A percentile compares a stretch with the other conserved stretches of the same genome.
These are phyloP conservation scores for Solenopsis fugax DNA, from an alignment of 1,140 invertebrate genomes.

Conservation along the genomic window DNA sequence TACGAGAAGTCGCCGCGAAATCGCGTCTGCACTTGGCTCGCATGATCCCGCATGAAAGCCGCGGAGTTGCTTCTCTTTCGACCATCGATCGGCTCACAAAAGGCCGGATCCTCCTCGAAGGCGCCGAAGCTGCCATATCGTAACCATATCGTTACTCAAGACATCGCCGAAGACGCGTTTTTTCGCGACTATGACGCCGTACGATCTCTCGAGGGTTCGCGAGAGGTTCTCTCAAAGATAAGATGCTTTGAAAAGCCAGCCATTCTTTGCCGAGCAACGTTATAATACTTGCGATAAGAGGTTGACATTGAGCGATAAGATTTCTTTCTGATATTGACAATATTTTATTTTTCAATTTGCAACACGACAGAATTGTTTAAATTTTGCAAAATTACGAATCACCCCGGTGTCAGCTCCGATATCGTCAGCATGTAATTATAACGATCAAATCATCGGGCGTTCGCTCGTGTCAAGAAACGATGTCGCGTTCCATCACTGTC, in stretches of 20 bases:
- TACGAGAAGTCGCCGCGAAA: slow-evolving; percentile 71
- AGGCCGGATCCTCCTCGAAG: slow-evolving; percentile 27
- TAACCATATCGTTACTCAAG: slow-evolving; percentile 55
- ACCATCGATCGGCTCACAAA: slow-evolving; percentile 55
- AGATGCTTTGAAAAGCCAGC: slow-evolving; percentile 8
- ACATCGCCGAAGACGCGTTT: slow-evolving; percentile 29
- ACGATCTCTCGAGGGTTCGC: slow-evolving; percentile 17
- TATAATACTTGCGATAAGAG: slow-evolving; percentile 25
- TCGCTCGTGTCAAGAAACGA: slow-evolving; percentile 61
- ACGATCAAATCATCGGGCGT: slow-evolving; percentile 48
- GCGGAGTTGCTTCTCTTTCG: slow-evolving; percentile 35
- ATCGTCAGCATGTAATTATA: slow-evolving; percentile 44
- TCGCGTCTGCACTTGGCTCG: slow-evolving; percentile 56
- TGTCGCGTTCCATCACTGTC: slow-evolving; percentile 64
- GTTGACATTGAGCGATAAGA: slow-evolving; percentile 13
- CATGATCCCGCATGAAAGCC: slow-evolving; percentile 55
- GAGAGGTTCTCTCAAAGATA: slow-evolving; percentile 8
- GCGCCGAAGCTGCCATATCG: slow-evolving; percentile 12
- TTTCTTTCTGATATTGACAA: not conserved
- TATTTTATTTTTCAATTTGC: not conserved
- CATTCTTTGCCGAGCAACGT: slow-evolving; percentile 7
- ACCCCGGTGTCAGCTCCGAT: not conserved
- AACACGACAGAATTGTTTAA: not conserved
- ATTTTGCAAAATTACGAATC: not conserved
- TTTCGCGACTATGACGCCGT: not conserved